Evolutionary conservation across 2,113 vertebrate species (phyloP), one percentile per base, ranked within the genome.

Genomic region (Notothenia rossii): DNA sequence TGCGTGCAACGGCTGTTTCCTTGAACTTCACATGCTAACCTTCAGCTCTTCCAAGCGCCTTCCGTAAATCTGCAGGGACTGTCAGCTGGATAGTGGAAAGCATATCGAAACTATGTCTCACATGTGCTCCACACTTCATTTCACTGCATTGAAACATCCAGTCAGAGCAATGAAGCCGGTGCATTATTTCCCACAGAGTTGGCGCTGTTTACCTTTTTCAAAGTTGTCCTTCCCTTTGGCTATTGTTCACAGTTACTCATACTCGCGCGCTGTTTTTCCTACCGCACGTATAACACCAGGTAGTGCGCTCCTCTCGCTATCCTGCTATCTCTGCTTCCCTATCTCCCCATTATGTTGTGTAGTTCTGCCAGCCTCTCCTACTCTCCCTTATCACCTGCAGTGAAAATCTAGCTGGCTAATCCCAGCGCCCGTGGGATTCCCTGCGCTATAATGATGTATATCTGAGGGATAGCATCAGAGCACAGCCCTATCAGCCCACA

Each of bases 381-480:
- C 87, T 53, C 68, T 77, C 83, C 79, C 88, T 91, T 90, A 91
- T 93, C 91, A 93, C 93, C 86, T 92, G 86, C 77, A 86, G 93
- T 85, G 90, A 88, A 89, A 93, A 89, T 92, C 90, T 79, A 89
- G 81, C 67, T 13, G 79, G 88, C 85, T 93, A 93, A 94, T 93
- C 89, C 90, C 84, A 62, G 59, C 10, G 86, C 91, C 88, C 82
- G 75, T 86, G 88, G 92, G 92, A 93, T 88, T 83, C 89, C 87
- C 89, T 82, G 77, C 43, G 74, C 87, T 78, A 81, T 94, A 89
- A 93, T 90, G 93, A 91, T 91, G 75, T 91, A 84, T 93, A 92
- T 93, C 92, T 85, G 86, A 91, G 76, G 85, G 90, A 93, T 90
- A 87, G 88, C 89, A 93, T 94, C 91, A 75, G 87, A 92, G 87